Evolutionary conservation across 2,797 vertebrate genomes (phyloP).

Genomic region (Lutjanus campechanus): DNA sequence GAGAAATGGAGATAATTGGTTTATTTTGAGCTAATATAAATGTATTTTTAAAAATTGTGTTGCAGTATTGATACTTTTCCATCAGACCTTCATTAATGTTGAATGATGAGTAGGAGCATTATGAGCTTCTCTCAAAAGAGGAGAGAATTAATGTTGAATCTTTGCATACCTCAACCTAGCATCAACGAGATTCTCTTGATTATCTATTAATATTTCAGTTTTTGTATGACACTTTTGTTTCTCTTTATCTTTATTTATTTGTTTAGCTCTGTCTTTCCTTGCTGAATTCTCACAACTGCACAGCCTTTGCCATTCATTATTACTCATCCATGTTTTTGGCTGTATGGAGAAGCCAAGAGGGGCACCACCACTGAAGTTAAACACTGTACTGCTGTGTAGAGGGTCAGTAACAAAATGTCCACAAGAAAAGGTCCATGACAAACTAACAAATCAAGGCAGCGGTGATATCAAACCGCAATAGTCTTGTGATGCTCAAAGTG

Average conservation of each 20-base stretch:
- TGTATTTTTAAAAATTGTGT: too few species aligned
- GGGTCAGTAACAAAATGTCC: too few species aligned
- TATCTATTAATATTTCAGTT: not conserved
- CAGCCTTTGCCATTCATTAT: conserved; percentile 3
- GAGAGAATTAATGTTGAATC: not conserved
- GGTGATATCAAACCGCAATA: too few species aligned
- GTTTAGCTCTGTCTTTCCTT: not conserved
- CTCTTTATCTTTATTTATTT: not conserved
- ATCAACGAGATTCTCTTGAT: not conserved
- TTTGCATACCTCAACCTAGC: not conserved
- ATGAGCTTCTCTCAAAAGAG: not conserved
- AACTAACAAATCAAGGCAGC: too few species aligned
- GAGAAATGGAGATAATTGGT: not conserved
- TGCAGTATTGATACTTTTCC: not conserved
- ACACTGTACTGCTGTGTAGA: too few species aligned
- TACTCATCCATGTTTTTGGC: not conserved
- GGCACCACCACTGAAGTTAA: too few species aligned
- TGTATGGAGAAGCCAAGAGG: too few species aligned
- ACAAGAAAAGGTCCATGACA: too few species aligned
- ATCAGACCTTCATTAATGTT: not conserved
- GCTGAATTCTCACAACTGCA: not conserved
- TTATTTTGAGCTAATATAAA: not conserved
- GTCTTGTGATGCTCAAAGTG: too few species aligned
- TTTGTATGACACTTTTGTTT: not conserved
- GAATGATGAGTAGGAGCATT: not conserved